These are phyloP conservation scores for Protonemura montana DNA, from an alignment of 2,888 invertebrate genomes.

Conservation along the genomic window DNA sequence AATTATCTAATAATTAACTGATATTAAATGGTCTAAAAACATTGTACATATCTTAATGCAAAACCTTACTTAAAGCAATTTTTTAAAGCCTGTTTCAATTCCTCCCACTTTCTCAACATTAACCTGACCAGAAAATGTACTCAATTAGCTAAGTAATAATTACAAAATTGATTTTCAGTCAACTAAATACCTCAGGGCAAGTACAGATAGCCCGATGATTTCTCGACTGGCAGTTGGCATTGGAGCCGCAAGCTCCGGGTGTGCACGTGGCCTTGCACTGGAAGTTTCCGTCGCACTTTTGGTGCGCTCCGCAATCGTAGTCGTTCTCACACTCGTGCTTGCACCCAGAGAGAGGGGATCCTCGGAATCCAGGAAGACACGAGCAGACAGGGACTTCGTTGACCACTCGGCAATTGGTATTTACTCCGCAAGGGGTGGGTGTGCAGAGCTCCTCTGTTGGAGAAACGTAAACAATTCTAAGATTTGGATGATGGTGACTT, in stretches of 20 bases:
- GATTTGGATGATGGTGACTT: too few species aligned
- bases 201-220: constrained; percentile 81
- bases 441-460: constrained; percentile 80
- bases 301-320: constrained; percentile 76
- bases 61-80: too few species aligned
- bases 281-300: constrained; percentile 80
- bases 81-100: too few species aligned
- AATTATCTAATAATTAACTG: too few species aligned
- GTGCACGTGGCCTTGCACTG: constrained; percentile 72
- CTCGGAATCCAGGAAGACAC: constrained; percentile 77
- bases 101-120: too few species aligned
- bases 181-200: constrained; percentile 72
- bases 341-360: constrained; percentile 79
- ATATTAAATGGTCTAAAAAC: too few species aligned
- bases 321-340: constrained; percentile 82
- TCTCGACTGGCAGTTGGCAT: constrained; percentile 77
- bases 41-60: too few species aligned
- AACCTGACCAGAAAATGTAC: too few species aligned
- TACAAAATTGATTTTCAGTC: constrained; percentile 8
- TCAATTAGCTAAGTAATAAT: not conserved
- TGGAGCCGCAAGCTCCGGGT: constrained; percentile 70
- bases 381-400: constrained; percentile 81
- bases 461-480: too few species aligned
- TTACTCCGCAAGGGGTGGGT: constrained; percentile 81
- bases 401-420: constrained; percentile 81